Percentiles rank a stretch among this genome's conserved stretches.
These are phyloP conservation scores for Brachymystax lenok DNA, from an alignment of 2,797 vertebrate species.

Conservation along the genomic window DNA sequence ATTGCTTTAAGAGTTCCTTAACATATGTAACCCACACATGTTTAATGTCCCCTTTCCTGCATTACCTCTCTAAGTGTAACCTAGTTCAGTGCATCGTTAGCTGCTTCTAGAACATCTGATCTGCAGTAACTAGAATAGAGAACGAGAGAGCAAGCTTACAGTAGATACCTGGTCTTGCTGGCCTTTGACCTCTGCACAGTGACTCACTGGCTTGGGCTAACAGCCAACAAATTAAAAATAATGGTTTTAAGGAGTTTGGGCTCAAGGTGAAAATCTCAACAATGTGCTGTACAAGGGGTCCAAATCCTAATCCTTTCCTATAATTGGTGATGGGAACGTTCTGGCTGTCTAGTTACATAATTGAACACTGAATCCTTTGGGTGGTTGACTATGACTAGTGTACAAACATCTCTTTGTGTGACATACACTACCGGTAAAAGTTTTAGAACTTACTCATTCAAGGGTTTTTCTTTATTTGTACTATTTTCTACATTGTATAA, in stretches of 20 bases:
- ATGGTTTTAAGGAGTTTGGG: neutral
- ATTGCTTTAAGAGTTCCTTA: too few relatives aligned
- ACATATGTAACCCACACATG: too few relatives aligned
- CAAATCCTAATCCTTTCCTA: neutral
- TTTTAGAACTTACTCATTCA: too few relatives aligned
- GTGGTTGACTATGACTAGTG: neutral
- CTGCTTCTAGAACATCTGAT: too few relatives aligned
- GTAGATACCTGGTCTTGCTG: neutral
- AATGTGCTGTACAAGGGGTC: neutral
- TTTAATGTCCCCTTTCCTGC: too few relatives aligned
- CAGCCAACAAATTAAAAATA: slow-evolving; percentile 17
- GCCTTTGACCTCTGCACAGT: slow-evolving; percentile 47
- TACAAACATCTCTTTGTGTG: neutral
- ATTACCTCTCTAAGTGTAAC: too few relatives aligned
- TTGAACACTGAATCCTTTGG: neutral
- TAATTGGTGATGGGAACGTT: neutral
- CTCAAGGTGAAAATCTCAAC: neutral
- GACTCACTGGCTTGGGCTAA: slow-evolving; percentile 35
- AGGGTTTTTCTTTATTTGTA: too few relatives aligned
- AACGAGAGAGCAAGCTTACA: neutral
- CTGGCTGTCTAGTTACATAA: neutral
- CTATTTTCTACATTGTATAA: too few relatives aligned
- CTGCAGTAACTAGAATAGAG: neutral
- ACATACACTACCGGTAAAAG: neutral
- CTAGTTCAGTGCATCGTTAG: too few relatives aligned